Evolutionary conservation across 2,113 vertebrate genomes (phyloP).

Genomic region (Lepus americanus): DNA sequence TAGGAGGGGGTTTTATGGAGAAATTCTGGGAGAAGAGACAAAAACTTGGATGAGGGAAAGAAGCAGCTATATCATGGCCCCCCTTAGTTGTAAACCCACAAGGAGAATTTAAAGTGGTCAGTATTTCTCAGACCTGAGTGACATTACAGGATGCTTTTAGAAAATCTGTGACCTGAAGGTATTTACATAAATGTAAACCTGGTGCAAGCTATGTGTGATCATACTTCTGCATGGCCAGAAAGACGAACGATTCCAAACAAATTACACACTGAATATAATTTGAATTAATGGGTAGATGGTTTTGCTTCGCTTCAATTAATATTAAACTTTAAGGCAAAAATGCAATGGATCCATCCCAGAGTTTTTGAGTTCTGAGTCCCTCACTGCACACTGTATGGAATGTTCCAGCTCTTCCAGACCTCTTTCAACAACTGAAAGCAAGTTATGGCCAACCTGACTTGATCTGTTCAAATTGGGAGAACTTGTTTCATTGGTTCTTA

Average conservation of each 20-base stretch:
- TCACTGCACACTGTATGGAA: fast-evolving
- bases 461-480: neutral
- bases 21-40: neutral
- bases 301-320: constrained; percentile 32
- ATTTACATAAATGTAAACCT: neutral
- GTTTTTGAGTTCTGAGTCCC: neutral
- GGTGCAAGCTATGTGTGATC: neutral
- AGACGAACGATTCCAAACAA: neutral
- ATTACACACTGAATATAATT: neutral
- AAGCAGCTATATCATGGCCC: neutral
- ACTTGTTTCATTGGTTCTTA: neutral
- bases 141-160: neutral
- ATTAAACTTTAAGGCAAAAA: neutral
- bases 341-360: neutral
- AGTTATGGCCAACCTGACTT: neutral
- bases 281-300: neutral
- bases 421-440: neutral
- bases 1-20: neutral
- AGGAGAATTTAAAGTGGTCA: neutral
- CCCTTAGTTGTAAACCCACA: neutral
- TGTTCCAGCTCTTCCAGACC: neutral
- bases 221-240: neutral
- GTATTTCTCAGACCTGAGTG: neutral
- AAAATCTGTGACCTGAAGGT: neutral
- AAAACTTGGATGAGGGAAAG: neutral